These are phyloP conservation scores for Drosophila koepferae DNA, from an alignment of 2,888 invertebrate species.

Conservation along the genomic window DNA sequence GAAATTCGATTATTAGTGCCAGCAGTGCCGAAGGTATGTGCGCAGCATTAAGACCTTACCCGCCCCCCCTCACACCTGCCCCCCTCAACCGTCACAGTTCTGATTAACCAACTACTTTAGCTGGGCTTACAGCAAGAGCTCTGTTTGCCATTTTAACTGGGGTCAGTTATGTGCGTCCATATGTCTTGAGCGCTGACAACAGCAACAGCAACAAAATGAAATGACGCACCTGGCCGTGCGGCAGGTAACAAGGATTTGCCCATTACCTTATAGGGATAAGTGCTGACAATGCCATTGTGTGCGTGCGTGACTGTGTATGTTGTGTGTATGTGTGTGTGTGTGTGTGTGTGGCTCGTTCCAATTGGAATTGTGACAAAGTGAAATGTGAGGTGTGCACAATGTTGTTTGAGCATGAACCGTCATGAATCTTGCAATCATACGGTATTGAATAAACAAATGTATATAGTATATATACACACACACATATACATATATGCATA, in stretches of 20 bases:
- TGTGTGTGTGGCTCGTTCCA: not conserved
- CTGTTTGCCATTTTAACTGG: slow-evolving; percentile 39
- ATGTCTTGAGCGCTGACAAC: slow-evolving; percentile 25
- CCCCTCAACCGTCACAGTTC: not conserved
- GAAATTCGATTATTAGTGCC: slow-evolving; percentile 65
- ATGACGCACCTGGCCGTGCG: slow-evolving; percentile 10
- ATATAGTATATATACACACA: slow-evolving; percentile 17
- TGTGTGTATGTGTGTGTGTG: not conserved
- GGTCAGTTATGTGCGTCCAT: slow-evolving; percentile 15
- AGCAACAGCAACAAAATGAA: not conserved
- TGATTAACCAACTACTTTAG: slow-evolving; percentile 24
- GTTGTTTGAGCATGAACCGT: slow-evolving; percentile 39
- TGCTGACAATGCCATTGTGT: not conserved
- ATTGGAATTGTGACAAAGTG: slow-evolving; percentile 8
- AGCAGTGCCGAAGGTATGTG: slow-evolving; percentile 27
- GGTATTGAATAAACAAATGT: slow-evolving; percentile 61
- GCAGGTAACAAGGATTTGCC: slow-evolving; percentile 1
- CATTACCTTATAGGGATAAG: slow-evolving; percentile 25
- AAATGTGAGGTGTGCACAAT: slow-evolving; percentile 30
- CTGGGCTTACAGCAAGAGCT: slow-evolving; percentile 1
- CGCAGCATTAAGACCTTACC: slow-evolving; percentile 7
- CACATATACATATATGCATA: not conserved
- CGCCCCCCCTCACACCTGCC: not conserved
- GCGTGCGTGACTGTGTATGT: not conserved
- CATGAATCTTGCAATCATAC: slow-evolving; percentile 45